Evolutionary conservation across 2,797 vertebrate species (phyloP).

Genomic region (Pachyuromys duprasi): DNA sequence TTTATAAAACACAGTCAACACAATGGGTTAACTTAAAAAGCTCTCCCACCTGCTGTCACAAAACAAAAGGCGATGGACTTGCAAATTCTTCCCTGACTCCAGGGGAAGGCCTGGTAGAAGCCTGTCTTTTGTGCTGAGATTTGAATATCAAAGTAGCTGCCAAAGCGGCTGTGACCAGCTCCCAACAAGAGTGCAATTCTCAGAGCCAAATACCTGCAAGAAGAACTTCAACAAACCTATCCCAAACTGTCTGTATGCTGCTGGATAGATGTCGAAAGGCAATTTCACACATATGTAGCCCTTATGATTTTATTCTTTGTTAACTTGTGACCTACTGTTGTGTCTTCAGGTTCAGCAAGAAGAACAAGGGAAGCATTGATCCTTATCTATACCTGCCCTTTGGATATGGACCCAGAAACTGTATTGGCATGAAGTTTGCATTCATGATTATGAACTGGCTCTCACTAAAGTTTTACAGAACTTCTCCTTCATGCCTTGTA

Average conservation of each 20-base stretch:
- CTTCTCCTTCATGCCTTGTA: conserved; percentile 88
- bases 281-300: not conserved
- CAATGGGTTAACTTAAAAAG: too few relatives aligned
- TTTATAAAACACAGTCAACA: too few relatives aligned
- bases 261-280: not conserved
- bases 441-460: conserved; percentile 89
- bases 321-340: not conserved
- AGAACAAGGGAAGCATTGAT: conserved; percentile 88
- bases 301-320: not conserved
- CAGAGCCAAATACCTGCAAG: not conserved
- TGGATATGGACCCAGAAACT: conserved; percentile 93
- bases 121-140: too few relatives aligned
- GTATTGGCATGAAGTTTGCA: conserved; percentile 92
- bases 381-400: conserved; percentile 91
- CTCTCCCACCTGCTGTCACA: too few relatives aligned
- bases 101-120: too few relatives aligned
- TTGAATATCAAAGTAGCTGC: too few relatives aligned
- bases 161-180: too few relatives aligned
- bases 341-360: conserved; percentile 89
- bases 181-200: not conserved
- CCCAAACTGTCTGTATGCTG: not conserved
- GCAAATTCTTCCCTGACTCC: too few relatives aligned
- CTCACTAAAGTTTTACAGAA: conserved; percentile 87
- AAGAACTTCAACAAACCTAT: not conserved
- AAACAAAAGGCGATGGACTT: too few relatives aligned